These are phyloP conservation scores for Zaprionus camerounensis DNA, from an alignment of 1,140 invertebrate species.

Conservation along the genomic window DNA sequence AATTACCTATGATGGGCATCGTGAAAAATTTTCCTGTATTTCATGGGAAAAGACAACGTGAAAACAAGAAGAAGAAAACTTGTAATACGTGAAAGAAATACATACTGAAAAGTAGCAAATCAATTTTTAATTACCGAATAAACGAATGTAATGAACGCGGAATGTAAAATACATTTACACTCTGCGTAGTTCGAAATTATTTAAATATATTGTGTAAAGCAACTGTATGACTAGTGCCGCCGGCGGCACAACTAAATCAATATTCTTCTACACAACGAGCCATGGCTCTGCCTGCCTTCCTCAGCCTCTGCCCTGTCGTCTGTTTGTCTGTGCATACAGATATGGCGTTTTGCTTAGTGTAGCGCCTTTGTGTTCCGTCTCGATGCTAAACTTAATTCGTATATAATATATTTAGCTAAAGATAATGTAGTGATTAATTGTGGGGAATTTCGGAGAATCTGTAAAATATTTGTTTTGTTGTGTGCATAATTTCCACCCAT, in stretches of 20 bases:
- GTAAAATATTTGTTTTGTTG: constrained; percentile 64
- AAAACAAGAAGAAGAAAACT: constrained; percentile 66
- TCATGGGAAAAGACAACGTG: constrained; percentile 55
- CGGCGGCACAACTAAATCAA: constrained; percentile 64
- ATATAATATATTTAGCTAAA: constrained; percentile 13
- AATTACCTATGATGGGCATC: background rate
- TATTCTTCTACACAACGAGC: constrained; percentile 51
- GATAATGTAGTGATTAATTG: constrained; percentile 45
- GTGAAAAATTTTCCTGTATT: constrained; percentile 43
- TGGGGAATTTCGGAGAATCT: constrained; percentile 36
- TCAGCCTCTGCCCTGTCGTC: constrained; percentile 21
- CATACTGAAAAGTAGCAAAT: constrained; percentile 66
- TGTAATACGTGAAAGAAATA: constrained; percentile 76
- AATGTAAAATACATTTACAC: background rate
- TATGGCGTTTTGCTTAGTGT: constrained; percentile 7
- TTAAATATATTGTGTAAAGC: constrained; percentile 17
- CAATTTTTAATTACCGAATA: constrained; percentile 38
- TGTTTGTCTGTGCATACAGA: constrained; percentile 20
- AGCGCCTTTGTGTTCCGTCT: background rate
- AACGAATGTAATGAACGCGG: background rate
- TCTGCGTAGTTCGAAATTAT: background rate
- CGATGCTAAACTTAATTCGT: constrained; percentile 5
- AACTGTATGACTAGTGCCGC: constrained; percentile 8
- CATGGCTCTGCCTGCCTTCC: constrained; percentile 24
- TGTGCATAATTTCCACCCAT: constrained; percentile 54